Percentiles rank a stretch among this genome's conserved stretches.
phyloP scores from a whole-genome alignment of 2,888 invertebrate species.

The Agrochola circellaris region DNA sequence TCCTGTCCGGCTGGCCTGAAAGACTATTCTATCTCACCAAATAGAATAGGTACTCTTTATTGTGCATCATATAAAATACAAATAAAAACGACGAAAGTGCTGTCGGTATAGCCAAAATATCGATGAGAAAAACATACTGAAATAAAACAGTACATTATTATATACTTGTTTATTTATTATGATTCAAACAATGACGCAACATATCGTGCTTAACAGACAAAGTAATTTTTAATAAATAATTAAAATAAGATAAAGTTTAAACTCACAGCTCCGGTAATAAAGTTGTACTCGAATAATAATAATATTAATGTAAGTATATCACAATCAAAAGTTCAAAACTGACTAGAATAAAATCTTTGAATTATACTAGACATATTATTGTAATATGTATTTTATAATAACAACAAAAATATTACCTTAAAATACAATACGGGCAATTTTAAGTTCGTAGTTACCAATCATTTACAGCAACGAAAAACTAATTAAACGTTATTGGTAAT shows the following conservation, averaged over 20 bases:
- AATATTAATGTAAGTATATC: slow-evolving; percentile 69
- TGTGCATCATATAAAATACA: too few species aligned
- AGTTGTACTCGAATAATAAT: slow-evolving; percentile 68
- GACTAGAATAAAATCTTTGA: slow-evolving; percentile 66
- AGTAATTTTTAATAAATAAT: slow-evolving; percentile 59
- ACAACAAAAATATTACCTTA: background rate
- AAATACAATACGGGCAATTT: slow-evolving; percentile 25
- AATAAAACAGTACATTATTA: slow-evolving; percentile 35
- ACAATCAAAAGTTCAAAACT: slow-evolving; percentile 69
- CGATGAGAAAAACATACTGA: background rate
- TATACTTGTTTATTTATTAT: slow-evolving; percentile 72
- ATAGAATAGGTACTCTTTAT: too few species aligned
- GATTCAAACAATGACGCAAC: slow-evolving; percentile 70
- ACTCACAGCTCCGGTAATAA: slow-evolving; percentile 68
- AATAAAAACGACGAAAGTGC: too few species aligned
- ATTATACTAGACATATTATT: slow-evolving; percentile 28
- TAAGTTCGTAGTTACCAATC: background rate
- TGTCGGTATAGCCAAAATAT: background rate
- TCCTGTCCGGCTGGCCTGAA: too few species aligned
- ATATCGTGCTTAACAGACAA: slow-evolving; percentile 67
- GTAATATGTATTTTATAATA: slow-evolving; percentile 26
- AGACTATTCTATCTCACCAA: too few species aligned
- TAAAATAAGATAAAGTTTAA: slow-evolving; percentile 58
- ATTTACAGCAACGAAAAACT: background rate
- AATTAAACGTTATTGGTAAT: too few species aligned